phyloP scores from a whole-genome alignment of 1,140 invertebrate species.

The Papilio polyxenes region DNA sequence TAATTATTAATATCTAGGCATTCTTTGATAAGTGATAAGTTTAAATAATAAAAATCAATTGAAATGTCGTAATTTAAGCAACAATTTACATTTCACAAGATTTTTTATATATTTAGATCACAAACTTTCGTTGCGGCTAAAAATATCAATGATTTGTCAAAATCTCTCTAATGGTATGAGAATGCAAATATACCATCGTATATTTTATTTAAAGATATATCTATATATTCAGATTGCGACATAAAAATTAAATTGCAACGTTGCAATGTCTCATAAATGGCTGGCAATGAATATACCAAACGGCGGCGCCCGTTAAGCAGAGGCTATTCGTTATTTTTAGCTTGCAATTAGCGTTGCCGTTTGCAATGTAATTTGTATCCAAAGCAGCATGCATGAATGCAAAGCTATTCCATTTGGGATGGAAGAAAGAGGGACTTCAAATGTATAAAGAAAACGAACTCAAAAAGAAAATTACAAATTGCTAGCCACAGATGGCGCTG shows the following conservation, averaged over 20 bases:
- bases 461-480: neutral
- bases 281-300: slow-evolving; percentile 1
- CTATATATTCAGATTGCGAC: no score
- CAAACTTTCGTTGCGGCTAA: no score
- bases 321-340: slow-evolving; percentile 30
- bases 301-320: neutral
- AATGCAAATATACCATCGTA: no score
- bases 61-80: no score
- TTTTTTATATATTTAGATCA: no score
- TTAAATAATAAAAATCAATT: no score
- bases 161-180: no score
- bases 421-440: slow-evolving; percentile 23
- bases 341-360: slow-evolving; percentile 25
- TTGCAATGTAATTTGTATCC: slow-evolving; percentile 22
- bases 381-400: slow-evolving; percentile 25
- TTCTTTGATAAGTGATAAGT: no score
- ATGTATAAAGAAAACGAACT: slow-evolving; percentile 1
- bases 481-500: neutral
- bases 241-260: slow-evolving; percentile 1
- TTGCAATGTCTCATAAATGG: slow-evolving; percentile 4
- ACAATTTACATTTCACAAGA: no score
- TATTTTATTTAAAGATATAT: no score
- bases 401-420: slow-evolving; percentile 25
- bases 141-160: no score
- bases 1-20: neutral